Evolutionary conservation across 2,888 invertebrate species (phyloP), one percentile per base, ranked within the genome.

Genomic region (Eupsilia transversa): DNA sequence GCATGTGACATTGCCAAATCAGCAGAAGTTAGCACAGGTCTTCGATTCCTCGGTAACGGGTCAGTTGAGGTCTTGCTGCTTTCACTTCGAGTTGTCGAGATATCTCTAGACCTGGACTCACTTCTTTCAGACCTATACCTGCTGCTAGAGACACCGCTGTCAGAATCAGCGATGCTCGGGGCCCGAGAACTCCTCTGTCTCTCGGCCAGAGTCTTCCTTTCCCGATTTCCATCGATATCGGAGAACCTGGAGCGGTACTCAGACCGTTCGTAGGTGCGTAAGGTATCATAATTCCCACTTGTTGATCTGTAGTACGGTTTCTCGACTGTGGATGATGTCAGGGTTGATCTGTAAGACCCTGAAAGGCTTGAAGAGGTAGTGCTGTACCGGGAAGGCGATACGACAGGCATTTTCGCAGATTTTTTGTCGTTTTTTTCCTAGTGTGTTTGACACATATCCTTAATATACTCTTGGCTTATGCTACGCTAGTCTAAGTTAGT

Each of bases 1-100:
- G 98, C 97, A 1, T 96, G 97, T 70, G 96, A 97, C 97, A 96
- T 97, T 68, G 96, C 96, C 88, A 96, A 90, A 46, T 96, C 95
- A 52, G 96, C 96, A 10, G 96, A 96, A 85, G 94, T 95, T 89
- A 96, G 95, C 89, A 93, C 94, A 91, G 92, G 91, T 87, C 97
- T 86, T 12, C 92, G 89, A 23, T 82, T 88, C 90, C 97, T 89
- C 74, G 94, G 90, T 78, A 96, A 79, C 82, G 94, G 87, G 84
- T 96, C 91, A 66, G 90, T 92, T 0, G 94, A 92, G 0, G 95
- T 92, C 86, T 97, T 95, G 46, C 96, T 93, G 59, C 97, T 97
- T 79, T 97, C 97, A 49, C 96, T 94, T 76, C 97, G 93, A 0
- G 97, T 95, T 0, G 97, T 97, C 1, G 96, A 96, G 54, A 97